These are phyloP conservation scores for Lycophotia porphyrea DNA, from an alignment of 2,888 invertebrate genomes.

Conservation along the genomic window DNA sequence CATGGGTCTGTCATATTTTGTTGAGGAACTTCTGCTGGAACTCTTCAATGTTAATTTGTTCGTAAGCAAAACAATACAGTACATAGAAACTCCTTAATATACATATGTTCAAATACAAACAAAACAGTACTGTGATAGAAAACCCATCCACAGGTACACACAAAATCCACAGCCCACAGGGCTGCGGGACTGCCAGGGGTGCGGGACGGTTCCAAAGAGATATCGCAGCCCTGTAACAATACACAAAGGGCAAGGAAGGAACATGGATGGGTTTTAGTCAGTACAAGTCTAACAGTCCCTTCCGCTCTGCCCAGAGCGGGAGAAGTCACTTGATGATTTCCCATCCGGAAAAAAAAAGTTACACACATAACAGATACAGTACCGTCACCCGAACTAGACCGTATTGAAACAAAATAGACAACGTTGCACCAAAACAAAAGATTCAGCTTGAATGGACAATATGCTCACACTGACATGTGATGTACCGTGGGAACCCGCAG, in stretches of 20 bases:
- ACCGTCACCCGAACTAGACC: background rate
- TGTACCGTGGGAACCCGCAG: conserved; percentile 75
- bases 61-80: background rate
- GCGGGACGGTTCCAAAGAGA: too few species aligned
- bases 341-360: too few species aligned
- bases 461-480: conserved; percentile 57
- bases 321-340: too few species aligned
- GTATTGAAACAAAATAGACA: conserved; percentile 25
- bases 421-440: conserved; percentile 33
- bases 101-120: background rate
- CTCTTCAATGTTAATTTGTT: background rate
- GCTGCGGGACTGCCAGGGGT: too few species aligned
- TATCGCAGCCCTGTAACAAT: too few species aligned
- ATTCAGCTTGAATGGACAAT: conserved; percentile 54
- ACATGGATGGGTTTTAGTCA: too few species aligned
- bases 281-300: too few species aligned
- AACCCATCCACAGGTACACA: background rate
- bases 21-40: background rate
- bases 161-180: too few species aligned
- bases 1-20: conserved; percentile 8
- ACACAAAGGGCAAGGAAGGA: too few species aligned
- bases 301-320: too few species aligned
- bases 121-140: background rate
- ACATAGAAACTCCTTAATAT: background rate
- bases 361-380: background rate